phyloP scores from a whole-genome alignment of 2,113 vertebrate species.

The Etheostoma cragini region DNA sequence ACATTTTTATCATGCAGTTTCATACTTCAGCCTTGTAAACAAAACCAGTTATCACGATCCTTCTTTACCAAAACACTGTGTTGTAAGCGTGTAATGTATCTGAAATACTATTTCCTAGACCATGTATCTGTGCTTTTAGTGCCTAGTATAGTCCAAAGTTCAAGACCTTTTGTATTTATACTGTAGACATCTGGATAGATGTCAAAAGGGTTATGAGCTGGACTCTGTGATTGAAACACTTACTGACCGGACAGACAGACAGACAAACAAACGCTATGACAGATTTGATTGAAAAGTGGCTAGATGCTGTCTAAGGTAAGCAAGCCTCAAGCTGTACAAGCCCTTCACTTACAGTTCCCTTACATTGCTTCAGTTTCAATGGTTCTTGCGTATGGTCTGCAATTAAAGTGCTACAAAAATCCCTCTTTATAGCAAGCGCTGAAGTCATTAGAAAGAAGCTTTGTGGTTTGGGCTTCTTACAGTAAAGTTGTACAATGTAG shows the following conservation, averaged over 20 bases:
- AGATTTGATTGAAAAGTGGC: constrained; percentile 65
- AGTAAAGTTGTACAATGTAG: constrained; percentile 1
- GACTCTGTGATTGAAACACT: constrained; percentile 71
- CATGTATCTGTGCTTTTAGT: constrained; percentile 68
- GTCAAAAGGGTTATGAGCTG: constrained; percentile 53
- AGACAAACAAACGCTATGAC: constrained; percentile 44
- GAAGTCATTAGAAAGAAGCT: not conserved
- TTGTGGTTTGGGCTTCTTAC: not conserved
- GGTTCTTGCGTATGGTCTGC: constrained; percentile 56
- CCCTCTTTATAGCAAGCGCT: constrained; percentile 76
- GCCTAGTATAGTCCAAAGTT: constrained; percentile 74
- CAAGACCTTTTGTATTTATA: constrained; percentile 54
- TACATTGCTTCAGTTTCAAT: constrained; percentile 61
- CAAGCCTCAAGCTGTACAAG: constrained; percentile 55
- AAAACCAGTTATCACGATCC: not conserved
- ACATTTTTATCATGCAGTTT: not conserved
- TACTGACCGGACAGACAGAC: constrained; percentile 54
- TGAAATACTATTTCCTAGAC: constrained; percentile 74
- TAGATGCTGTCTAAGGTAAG: constrained; percentile 74
- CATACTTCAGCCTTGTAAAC: constrained; percentile 13
- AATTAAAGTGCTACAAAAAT: constrained; percentile 62
- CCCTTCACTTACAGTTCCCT: constrained; percentile 56
- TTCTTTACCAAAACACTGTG: constrained; percentile 34
- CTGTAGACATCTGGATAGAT: constrained; percentile 55
- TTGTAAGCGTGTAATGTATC: constrained; percentile 69